These are phyloP conservation scores for Conistra vaccinii DNA, from an alignment of 2,888 invertebrate species.

Conservation along the genomic window DNA sequence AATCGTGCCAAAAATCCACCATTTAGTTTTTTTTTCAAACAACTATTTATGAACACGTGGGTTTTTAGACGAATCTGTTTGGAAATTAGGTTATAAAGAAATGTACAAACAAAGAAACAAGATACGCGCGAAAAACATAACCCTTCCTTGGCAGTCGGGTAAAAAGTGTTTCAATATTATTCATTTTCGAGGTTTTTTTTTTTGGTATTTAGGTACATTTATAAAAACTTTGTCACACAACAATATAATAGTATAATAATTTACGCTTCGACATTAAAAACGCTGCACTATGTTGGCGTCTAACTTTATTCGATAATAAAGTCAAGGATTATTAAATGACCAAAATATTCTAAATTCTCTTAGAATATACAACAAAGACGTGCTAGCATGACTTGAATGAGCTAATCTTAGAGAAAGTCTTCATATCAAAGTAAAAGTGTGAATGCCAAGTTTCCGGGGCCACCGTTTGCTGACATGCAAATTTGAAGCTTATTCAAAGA, in stretches of 20 bases:
- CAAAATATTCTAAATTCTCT: neutral
- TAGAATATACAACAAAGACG: conserved; percentile 13
- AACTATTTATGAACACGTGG: too few species aligned
- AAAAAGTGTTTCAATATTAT: neutral
- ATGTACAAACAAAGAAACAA: too few species aligned
- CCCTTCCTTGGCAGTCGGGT: too few species aligned
- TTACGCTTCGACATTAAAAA: too few species aligned
- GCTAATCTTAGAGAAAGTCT: conserved; percentile 40
- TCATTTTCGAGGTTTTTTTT: neutral
- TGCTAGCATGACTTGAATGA: conserved; percentile 33
- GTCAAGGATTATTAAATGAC: neutral
- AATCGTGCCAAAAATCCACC: too few species aligned
- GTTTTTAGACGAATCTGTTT: too few species aligned
- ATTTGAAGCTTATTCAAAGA: conserved; percentile 75
- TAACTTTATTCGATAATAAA: conserved; percentile 3
- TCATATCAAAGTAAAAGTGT: conserved; percentile 53
- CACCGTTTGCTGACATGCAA: conserved; percentile 63
- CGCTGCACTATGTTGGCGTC: too few species aligned
- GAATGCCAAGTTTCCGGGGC: conserved; percentile 53
- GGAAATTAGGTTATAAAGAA: too few species aligned
- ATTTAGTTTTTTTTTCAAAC: too few species aligned
- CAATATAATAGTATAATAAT: too few species aligned
- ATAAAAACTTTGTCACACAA: too few species aligned
- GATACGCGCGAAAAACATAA: too few species aligned
- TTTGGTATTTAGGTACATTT: neutral